Evolutionary conservation across 2,888 invertebrate species (phyloP).

Genomic region (Netelia virgata): DNA sequence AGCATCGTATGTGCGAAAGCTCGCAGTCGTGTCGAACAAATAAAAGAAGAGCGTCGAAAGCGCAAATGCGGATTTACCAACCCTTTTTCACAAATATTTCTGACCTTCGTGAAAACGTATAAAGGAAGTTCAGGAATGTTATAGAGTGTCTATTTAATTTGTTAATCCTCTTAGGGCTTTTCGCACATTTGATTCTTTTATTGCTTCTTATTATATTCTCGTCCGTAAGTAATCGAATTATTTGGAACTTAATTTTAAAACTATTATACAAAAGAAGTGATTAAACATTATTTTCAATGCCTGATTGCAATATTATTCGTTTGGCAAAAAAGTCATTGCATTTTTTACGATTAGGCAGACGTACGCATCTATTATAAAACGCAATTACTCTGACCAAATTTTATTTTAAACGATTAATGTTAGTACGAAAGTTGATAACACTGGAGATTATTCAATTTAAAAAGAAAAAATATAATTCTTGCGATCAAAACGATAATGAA

Average conservation of each 20-base stretch:
- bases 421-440: too few species aligned
- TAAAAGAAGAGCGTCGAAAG: conserved; percentile 42
- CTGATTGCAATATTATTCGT: too few species aligned
- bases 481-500: too few species aligned
- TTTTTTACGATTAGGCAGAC: too few species aligned
- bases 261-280: too few species aligned
- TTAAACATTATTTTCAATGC: too few species aligned
- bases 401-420: too few species aligned
- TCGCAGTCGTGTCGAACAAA: conserved; percentile 15
- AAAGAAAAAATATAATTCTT: too few species aligned
- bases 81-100: not conserved
- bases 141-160: not conserved
- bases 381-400: too few species aligned
- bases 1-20: conserved; percentile 5
- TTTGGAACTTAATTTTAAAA: not conserved
- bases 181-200: not conserved
- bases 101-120: conserved; percentile 15
- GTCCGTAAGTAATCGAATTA: not conserved
- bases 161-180: conserved; percentile 6
- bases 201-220: not conserved
- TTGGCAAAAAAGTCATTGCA: too few species aligned
- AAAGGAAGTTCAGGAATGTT: not conserved
- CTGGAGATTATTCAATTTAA: too few species aligned
- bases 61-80: conserved; percentile 27
- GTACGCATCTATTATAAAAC: too few species aligned